Evolutionary conservation across 2,888 invertebrate species (phyloP).

Genomic region (Hydrotaea diabolus): DNA sequence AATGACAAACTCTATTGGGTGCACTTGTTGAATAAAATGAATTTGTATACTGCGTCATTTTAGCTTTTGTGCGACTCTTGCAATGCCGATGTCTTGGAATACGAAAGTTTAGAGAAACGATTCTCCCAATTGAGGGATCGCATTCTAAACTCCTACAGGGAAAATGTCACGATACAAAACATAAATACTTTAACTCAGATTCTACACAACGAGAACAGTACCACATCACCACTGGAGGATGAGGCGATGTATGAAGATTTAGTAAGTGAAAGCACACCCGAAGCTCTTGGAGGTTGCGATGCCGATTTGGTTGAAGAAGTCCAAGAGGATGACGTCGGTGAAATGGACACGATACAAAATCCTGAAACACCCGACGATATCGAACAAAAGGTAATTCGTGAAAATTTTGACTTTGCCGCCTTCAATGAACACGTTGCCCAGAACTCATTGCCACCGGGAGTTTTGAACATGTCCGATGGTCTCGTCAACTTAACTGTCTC

Average conservation of each 20-base stretch:
- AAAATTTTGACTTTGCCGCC: conserved; percentile 62
- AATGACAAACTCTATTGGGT: no score
- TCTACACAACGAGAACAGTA: neutral
- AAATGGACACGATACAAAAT: neutral
- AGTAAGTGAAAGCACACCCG: conserved; percentile 2
- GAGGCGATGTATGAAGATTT: neutral
- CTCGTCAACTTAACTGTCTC: conserved; percentile 57
- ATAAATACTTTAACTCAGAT: conserved; percentile 29
- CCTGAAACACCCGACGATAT: neutral
- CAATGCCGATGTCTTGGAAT: conserved; percentile 70
- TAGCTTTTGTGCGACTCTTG: conserved; percentile 72
- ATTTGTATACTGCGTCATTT: neutral
- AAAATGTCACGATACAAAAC: conserved; percentile 62
- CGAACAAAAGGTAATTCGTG: conserved; percentile 20
- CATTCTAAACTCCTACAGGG: conserved; percentile 66
- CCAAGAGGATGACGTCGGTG: conserved; percentile 47
- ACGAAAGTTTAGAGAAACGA: conserved; percentile 68
- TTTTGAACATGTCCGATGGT: conserved; percentile 59
- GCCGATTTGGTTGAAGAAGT: conserved; percentile 65
- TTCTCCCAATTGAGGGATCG: conserved; percentile 60
- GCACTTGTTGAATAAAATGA: neutral
- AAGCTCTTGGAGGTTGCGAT: conserved; percentile 34
- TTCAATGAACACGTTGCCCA: conserved; percentile 65
- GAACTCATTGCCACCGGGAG: conserved; percentile 58
- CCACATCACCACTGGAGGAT: neutral